Conservation (phyloP, 2,797 vertebrate genomes). For the Lacerta agilis region DNA sequence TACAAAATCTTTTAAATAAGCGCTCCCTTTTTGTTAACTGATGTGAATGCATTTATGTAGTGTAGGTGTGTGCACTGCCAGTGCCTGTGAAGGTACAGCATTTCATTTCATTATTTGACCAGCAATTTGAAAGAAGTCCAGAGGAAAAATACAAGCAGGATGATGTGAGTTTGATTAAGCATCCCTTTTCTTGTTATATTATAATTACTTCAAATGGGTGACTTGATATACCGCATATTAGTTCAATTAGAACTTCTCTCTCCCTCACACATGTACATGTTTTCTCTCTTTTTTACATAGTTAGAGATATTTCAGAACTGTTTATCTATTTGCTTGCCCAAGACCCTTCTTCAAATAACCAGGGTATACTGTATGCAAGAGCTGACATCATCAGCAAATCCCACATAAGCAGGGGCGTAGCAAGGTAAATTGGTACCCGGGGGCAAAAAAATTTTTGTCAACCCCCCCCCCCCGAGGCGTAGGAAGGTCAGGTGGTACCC, state of each 20-base stretch:
- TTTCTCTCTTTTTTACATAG: not conserved
- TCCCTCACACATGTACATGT: too few species aligned
- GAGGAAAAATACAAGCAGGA: not conserved
- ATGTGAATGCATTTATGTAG: not conserved
- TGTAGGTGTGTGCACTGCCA: not conserved
- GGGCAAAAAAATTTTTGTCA: too few species aligned
- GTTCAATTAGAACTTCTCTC: not conserved
- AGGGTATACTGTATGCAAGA: not conserved
- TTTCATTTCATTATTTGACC: not conserved
- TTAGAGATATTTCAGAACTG: not conserved
- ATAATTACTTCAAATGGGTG: not conserved
- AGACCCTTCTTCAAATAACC: not conserved
- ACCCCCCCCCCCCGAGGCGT: too few species aligned
- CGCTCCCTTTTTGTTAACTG: not conserved
- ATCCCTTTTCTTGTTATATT: not conserved
- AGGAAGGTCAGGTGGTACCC: too few species aligned
- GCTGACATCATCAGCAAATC: not conserved
- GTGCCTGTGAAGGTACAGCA: not conserved
- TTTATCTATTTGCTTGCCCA: not conserved
- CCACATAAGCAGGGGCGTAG: too few species aligned
- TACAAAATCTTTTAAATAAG: not conserved
- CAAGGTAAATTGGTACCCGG: too few species aligned
- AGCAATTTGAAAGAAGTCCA: not conserved
- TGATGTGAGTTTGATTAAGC: not conserved
- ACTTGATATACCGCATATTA: not conserved